A percentile compares a stretch with the other conserved stretches of the same genome.
These are phyloP conservation scores for Chromobotia macracanthus DNA, from an alignment of 2,797 vertebrate species.

Conservation along the genomic window DNA sequence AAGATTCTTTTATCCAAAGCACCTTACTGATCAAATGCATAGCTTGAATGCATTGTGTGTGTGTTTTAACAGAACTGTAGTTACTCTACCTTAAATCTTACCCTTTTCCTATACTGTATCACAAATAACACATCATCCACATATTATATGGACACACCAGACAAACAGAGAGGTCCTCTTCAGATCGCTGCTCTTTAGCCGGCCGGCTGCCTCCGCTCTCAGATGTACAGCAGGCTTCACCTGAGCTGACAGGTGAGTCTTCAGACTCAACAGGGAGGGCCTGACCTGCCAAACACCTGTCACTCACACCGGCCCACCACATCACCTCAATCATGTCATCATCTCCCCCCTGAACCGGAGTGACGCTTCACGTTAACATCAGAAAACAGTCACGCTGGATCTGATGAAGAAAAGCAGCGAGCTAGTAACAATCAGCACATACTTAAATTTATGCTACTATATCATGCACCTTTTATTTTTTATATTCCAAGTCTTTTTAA, in stretches of 20 bases:
- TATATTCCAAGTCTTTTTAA: too few relatives aligned
- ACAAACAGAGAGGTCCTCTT: conserved; percentile 71
- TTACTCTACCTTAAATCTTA: not conserved
- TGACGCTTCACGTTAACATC: conserved; percentile 80
- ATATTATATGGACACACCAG: conserved; percentile 58
- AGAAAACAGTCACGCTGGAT: conserved; percentile 76
- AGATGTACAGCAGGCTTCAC: conserved; percentile 79
- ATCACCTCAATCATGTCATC: conserved; percentile 80
- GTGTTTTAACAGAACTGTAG: too few relatives aligned
- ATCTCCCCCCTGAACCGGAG: conserved; percentile 72
- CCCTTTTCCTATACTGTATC: not conserved
- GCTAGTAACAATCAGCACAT: conserved; percentile 51
- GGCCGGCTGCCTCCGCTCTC: conserved; percentile 74
- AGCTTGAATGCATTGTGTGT: too few relatives aligned
- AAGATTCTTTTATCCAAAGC: too few relatives aligned
- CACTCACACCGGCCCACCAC: conserved; percentile 68
- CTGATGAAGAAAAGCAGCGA: conserved; percentile 73
- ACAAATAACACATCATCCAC: not conserved
- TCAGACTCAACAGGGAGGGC: conserved; percentile 77
- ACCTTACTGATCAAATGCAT: too few relatives aligned
- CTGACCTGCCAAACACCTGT: conserved; percentile 81
- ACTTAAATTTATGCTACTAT: too few relatives aligned
- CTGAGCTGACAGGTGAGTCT: conserved; percentile 83
- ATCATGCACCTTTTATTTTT: too few relatives aligned
- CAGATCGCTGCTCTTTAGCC: conserved; percentile 71